phyloP scores from a whole-genome alignment of 1,140 invertebrate genomes.

The Drosophila oshimai region DNA sequence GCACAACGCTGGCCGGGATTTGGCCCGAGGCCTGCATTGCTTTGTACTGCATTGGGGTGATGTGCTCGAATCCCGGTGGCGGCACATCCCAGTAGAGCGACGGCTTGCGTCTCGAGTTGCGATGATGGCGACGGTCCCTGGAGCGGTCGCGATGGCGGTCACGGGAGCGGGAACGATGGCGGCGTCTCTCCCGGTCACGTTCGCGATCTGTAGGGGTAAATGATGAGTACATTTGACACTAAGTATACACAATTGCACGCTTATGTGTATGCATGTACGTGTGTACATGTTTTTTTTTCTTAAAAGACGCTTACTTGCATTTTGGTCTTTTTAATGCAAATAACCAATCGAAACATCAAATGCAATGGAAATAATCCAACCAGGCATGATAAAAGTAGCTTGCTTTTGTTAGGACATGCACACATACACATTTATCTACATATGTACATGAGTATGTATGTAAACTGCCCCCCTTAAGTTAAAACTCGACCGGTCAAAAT shows the following conservation, averaged over 20 bases:
- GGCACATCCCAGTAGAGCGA: slow-evolving; percentile 99
- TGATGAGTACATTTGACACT: neutral
- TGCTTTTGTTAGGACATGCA: neutral
- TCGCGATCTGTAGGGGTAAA: slow-evolving; percentile 44
- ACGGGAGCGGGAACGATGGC: slow-evolving; percentile 67
- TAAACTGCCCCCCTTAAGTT: no score
- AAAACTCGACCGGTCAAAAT: slow-evolving; percentile 8
- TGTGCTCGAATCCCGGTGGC: slow-evolving; percentile 98
- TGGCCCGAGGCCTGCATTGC: slow-evolving; percentile 95
- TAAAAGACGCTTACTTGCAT: neutral
- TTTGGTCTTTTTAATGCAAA: neutral
- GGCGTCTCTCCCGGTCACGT: slow-evolving; percentile 63
- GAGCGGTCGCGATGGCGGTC: slow-evolving; percentile 66
- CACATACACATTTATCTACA: slow-evolving; percentile 41
- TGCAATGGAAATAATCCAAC: neutral
- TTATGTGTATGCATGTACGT: slow-evolving; percentile 21
- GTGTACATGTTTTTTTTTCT: neutral
- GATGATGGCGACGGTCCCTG: slow-evolving; percentile 63
- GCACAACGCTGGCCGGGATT: slow-evolving; percentile 95
- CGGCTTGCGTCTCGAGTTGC: slow-evolving; percentile 88
- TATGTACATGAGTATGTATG: slow-evolving; percentile 15
- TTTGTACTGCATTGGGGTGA: slow-evolving; percentile 95
- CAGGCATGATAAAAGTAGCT: neutral
- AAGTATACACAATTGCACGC: neutral
- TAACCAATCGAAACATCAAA: neutral